phyloP scores from a whole-genome alignment of 2,797 vertebrate genomes.

The Orientallactaga sibirica region DNA sequence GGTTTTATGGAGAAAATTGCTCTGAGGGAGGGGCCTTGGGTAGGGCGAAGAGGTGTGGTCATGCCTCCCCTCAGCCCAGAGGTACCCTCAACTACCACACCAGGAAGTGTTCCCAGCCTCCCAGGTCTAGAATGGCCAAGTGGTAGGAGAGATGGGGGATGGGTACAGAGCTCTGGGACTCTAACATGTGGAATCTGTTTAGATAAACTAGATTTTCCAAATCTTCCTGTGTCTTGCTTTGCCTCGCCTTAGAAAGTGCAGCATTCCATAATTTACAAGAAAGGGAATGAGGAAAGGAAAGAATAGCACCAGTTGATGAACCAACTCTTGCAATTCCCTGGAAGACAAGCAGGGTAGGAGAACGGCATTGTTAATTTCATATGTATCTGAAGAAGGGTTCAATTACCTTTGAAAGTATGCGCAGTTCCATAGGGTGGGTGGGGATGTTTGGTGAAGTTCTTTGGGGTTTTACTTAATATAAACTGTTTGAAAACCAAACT shows the following conservation, averaged over 20 bases:
- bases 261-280: slow-evolving; percentile 18
- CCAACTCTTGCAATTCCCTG: slow-evolving; percentile 6
- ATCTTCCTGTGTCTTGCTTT: slow-evolving; percentile 67
- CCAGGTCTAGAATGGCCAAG: too few species aligned
- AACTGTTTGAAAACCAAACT: slow-evolving; percentile 54
- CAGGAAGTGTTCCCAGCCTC: too few species aligned
- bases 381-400: neutral
- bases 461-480: slow-evolving; percentile 46
- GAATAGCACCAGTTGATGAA: neutral
- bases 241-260: neutral
- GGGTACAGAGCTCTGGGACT: too few species aligned
- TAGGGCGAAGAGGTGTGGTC: too few species aligned
- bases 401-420: neutral
- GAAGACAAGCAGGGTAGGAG: neutral
- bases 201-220: slow-evolving; percentile 54
- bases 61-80: too few species aligned
- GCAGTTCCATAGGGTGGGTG: neutral
- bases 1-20: too few species aligned
- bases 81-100: too few species aligned
- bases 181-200: slow-evolving; percentile 31
- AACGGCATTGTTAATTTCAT: neutral
- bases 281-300: neutral
- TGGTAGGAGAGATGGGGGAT: too few species aligned
- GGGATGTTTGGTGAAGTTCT: slow-evolving; percentile 41
- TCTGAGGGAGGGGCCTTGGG: too few species aligned